Evolutionary conservation across 2,888 invertebrate species (phyloP), one percentile per base, ranked within the genome.

Genomic region (Pseudococcus jackbeardsleyi): DNA sequence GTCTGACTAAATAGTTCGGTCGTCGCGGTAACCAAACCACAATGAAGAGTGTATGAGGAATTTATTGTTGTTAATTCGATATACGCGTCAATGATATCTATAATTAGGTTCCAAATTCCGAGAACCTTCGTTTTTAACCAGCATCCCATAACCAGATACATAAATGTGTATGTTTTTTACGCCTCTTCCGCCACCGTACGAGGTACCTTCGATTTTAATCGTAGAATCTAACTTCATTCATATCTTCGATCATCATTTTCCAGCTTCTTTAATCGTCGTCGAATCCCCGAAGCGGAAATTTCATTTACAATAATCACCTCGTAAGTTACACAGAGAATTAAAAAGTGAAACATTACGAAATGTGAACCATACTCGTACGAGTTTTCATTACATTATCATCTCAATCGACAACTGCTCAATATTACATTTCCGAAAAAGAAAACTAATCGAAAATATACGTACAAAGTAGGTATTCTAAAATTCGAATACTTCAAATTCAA

Each of bases 1-100:
- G 87, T 87, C 79, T 77, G 87, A 77, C 77, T 87, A 87, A 86
- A 86, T 86, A 86, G 86, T 86, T 86, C 72, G 77, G 42, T 85
- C 54, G 54, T 72, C 22, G 33, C 50, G 50, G 79, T 50, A 86
- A 48, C 72, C n/a, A 79, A 87, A 72, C 87, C 87, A 50, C 87
- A 87, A 87, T 77, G 54, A 87, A 77, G 50, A 48, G 39, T 46
- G 54, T 33, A 26, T 6, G 54, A 48, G 87, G 54, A 87, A 87
- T 87, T 87, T 87, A 87, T 87, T 79, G 50, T 87, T 87, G 87
- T 87, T 87, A 79, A 87, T 87, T 87, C 87, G 87, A 79, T 87
- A 79, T 79, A 79, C 77, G 79, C 87, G 87, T 87, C 87, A 87
- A 79, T 87, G 87, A 87, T 87, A 87, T 87, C 87, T 87, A 87